Evolutionary conservation across 2,113 vertebrate species (phyloP).

Genomic region (Sturnus vulgaris): DNA sequence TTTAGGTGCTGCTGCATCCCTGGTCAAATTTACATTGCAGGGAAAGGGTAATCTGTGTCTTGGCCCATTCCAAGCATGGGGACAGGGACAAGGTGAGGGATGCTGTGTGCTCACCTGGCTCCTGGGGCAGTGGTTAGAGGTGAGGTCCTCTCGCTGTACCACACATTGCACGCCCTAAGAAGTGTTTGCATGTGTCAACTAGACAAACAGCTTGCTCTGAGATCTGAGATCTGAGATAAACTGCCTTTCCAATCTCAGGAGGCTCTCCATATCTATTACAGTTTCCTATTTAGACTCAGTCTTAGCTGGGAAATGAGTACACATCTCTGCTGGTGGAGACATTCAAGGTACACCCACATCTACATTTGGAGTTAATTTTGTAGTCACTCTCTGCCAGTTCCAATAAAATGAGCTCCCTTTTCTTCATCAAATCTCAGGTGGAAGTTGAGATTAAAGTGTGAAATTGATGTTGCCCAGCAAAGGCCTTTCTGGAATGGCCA

Average conservation of each 20-base stretch:
- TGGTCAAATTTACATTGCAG: background rate
- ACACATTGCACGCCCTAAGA: background rate
- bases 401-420: background rate
- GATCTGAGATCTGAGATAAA: background rate
- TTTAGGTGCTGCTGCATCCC: background rate
- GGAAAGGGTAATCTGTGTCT: background rate
- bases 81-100: accelerated
- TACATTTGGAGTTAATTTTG: background rate
- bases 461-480: background rate
- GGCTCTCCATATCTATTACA: background rate
- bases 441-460: background rate
- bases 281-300: background rate
- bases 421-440: background rate
- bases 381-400: background rate
- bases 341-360: background rate
- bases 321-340: background rate
- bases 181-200: background rate
- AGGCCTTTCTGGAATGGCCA: background rate
- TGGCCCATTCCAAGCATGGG: background rate
- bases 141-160: background rate
- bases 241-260: background rate
- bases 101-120: background rate
- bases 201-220: background rate
- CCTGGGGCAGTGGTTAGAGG: background rate
- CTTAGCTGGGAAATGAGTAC: background rate